Conservation (phyloP, 1,140 invertebrate species). For the Drosophila orosa region DNA sequence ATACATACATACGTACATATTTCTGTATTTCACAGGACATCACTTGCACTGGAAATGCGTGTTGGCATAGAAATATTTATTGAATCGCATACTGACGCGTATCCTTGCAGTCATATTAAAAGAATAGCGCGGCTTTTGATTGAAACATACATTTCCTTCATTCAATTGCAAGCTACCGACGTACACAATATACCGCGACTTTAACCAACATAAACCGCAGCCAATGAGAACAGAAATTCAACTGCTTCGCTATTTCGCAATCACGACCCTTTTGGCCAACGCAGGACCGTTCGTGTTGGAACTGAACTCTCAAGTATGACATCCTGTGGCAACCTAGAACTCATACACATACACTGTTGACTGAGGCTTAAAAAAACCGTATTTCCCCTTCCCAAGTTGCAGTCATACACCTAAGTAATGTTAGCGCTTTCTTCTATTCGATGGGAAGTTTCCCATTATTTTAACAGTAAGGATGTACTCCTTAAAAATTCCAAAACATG, state of each 20-base stretch:
- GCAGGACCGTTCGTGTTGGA: slow-evolving; percentile 9
- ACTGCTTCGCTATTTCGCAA: slow-evolving; percentile 30
- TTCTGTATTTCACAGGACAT: slow-evolving; percentile 28
- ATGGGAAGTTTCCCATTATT: neutral
- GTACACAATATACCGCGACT: slow-evolving; percentile 24
- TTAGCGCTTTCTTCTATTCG: neutral
- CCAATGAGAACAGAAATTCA: slow-evolving; percentile 60
- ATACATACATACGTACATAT: slow-evolving; percentile 36
- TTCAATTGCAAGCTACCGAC: slow-evolving; percentile 45
- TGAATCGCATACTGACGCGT: slow-evolving; percentile 20
- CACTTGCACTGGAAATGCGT: slow-evolving; percentile 29
- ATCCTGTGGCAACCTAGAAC: slow-evolving; percentile 19
- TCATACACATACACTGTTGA: neutral
- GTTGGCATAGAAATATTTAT: slow-evolving; percentile 24
- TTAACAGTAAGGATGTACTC: neutral
- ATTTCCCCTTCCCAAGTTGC: slow-evolving; percentile 1
- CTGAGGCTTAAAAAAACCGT: neutral
- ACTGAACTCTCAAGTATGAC: neutral
- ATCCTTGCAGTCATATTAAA: slow-evolving; percentile 23
- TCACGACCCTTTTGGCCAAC: neutral
- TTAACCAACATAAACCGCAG: slow-evolving; percentile 47
- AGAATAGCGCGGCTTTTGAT: slow-evolving; percentile 27
- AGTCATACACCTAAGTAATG: neutral
- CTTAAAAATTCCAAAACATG: neutral
- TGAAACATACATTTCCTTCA: slow-evolving; percentile 44